Percentiles rank a stretch among this genome's conserved stretches.
Conservation (phyloP, 2,888 invertebrate genomes). For the Pyrgus malvae region DNA sequence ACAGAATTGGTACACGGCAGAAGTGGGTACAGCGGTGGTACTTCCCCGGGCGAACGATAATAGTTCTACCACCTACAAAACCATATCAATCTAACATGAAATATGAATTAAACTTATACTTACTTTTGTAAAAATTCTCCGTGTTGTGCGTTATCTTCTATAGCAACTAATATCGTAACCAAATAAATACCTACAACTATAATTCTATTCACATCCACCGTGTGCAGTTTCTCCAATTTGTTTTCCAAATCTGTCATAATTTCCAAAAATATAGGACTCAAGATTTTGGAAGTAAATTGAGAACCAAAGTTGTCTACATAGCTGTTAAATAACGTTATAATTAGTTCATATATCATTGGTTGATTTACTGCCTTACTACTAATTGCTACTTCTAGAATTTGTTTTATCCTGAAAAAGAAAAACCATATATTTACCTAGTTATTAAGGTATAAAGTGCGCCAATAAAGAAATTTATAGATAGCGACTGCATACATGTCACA, state of each 20-base stretch:
- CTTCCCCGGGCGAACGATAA: too few relatives aligned
- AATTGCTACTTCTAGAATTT: slow-evolving; percentile 60
- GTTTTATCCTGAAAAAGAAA: slow-evolving; percentile 62
- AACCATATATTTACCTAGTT: background rate
- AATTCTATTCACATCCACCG: slow-evolving; percentile 76
- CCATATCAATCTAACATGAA: too few relatives aligned
- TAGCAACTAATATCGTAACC: slow-evolving; percentile 76
- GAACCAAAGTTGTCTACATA: slow-evolving; percentile 85
- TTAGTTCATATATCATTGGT: slow-evolving; percentile 56
- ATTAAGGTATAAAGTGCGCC: too few relatives aligned
- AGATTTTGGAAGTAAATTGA: slow-evolving; percentile 80
- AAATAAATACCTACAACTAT: slow-evolving; percentile 84
- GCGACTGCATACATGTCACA: too few relatives aligned
- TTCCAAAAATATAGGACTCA: slow-evolving; percentile 81
- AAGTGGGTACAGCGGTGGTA: too few relatives aligned
- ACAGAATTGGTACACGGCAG: too few relatives aligned
- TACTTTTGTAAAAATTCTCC: slow-evolving; percentile 83
- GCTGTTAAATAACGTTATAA: slow-evolving; percentile 61
- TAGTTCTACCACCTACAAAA: too few relatives aligned
- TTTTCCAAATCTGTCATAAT: slow-evolving; percentile 83
- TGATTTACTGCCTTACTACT: slow-evolving; percentile 61
- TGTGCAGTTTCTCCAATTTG: slow-evolving; percentile 80
- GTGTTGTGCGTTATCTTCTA: slow-evolving; percentile 74
- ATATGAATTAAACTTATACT: slow-evolving; percentile 38
- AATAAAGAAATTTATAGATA: too few relatives aligned